Conservation (phyloP, 1,140 invertebrate genomes). For the Aradophagus sp. region DNA sequence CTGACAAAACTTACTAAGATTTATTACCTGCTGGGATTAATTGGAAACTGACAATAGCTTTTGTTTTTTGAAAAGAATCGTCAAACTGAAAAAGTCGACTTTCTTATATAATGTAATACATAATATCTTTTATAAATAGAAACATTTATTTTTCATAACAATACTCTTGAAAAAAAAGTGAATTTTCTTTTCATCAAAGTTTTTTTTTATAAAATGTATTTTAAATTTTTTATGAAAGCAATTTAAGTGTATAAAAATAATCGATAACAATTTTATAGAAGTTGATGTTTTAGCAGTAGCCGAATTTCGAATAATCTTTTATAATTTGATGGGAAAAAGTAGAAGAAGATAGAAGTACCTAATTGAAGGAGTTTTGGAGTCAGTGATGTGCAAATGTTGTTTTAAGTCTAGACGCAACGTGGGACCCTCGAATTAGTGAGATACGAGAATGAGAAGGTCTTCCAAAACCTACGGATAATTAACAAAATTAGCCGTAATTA, state of each 20-base stretch:
- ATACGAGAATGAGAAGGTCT: slow-evolving; percentile 57
- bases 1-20: slow-evolving; percentile 7
- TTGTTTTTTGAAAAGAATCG: neutral
- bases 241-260: too few species aligned
- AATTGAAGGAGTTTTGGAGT: slow-evolving; percentile 53
- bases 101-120: too few species aligned
- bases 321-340: slow-evolving; percentile 45
- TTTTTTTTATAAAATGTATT: too few species aligned
- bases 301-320: slow-evolving; percentile 20
- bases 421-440: slow-evolving; percentile 70
- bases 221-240: too few species aligned
- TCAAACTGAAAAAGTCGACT: slow-evolving; percentile 3
- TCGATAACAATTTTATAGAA: slow-evolving; percentile 4
- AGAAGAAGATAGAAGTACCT: slow-evolving; percentile 46
- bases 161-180: too few species aligned
- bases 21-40: neutral
- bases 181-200: too few species aligned
- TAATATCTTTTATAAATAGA: too few species aligned
- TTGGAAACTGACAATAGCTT: slow-evolving; percentile 1
- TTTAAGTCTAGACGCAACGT: slow-evolving; percentile 74
- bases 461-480: slow-evolving; percentile 66
- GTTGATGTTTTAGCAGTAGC: too few species aligned
- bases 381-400: slow-evolving; percentile 69
- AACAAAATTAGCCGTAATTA: slow-evolving; percentile 73
- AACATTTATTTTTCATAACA: too few species aligned